phyloP scores from a whole-genome alignment of 2,113 vertebrate genomes.

The Brienomyrus longianalis region DNA sequence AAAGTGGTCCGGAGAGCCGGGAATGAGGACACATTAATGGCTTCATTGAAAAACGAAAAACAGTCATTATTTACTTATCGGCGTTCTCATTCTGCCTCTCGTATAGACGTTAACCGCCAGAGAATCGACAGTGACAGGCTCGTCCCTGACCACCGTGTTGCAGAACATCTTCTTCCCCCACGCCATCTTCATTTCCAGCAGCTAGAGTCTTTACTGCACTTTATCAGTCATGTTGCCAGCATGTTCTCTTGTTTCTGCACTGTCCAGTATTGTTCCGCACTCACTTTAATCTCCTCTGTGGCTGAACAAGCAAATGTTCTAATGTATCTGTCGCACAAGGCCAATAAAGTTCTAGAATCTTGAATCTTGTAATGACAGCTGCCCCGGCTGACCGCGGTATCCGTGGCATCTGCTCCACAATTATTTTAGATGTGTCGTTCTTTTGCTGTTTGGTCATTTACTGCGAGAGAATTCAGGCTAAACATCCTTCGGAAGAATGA shows the following conservation, averaged over 20 bases:
- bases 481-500: background rate
- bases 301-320: background rate
- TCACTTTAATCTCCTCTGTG: background rate
- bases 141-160: background rate
- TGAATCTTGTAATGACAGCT: background rate
- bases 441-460: background rate
- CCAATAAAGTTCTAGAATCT: background rate
- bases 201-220: background rate
- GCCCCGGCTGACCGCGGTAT: background rate
- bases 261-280: background rate
- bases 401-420: background rate
- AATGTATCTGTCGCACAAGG: background rate
- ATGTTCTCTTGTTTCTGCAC: background rate
- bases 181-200: background rate
- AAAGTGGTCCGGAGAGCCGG: background rate
- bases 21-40: background rate
- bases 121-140: background rate
- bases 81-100: background rate
- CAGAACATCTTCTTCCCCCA: background rate
- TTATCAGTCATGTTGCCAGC: background rate
- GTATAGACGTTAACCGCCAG: conserved; percentile 13
- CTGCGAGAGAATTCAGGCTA: background rate
- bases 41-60: background rate
- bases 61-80: conserved; percentile 19
- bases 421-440: background rate